Evolutionary conservation across 2,797 vertebrate genomes (phyloP), one percentile per base, ranked within the genome.

Genomic region (Pagetopsis macropterus): DNA sequence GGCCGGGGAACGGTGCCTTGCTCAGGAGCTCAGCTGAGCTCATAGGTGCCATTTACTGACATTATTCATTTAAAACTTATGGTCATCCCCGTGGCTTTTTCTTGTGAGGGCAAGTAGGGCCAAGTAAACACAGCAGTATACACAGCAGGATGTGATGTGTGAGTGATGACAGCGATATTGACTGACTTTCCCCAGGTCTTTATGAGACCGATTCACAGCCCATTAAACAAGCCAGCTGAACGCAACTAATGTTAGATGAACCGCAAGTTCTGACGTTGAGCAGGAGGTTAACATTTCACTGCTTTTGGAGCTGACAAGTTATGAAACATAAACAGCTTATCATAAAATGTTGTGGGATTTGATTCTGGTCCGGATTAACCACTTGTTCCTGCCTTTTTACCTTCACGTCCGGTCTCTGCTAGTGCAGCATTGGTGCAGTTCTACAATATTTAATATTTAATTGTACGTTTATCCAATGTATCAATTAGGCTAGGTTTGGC

Each of bases 181-280:
- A 48, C n/a, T 0, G 9, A 15, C 46, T 10, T 37, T 62, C 45
- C 15, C 44, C 1, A 3, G 9, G 33, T 63, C 27, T 79, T 84
- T 67, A 77, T 11, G 58, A 76, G 80, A 79, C 84, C 65, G 11
- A 56, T 66, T 87, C 51, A 74, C 48, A 56, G 68, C 46, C 46
- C 63, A 48, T 72, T 16, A 83, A 86, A 76, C 40, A 33, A 43
- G 46, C 27, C 41, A 19, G 43, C 12, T 44, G 44, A 62, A 46
- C 16, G 15, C 10, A 58, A 33, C 13, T 9, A 11, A 62, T 16
- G 49, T n/a, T 21, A 37, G 27, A 63, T 7, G 49, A 56, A 57
- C 50, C 5, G 2, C 12, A 27, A 27, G 27, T 27, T 27, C 27
- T 27, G 27, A 27, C 4, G 27, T 27, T 1, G 19, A 65, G 49